Conservation (phyloP, 2,888 invertebrate genomes). For the Chymomyza caudatula region DNA sequence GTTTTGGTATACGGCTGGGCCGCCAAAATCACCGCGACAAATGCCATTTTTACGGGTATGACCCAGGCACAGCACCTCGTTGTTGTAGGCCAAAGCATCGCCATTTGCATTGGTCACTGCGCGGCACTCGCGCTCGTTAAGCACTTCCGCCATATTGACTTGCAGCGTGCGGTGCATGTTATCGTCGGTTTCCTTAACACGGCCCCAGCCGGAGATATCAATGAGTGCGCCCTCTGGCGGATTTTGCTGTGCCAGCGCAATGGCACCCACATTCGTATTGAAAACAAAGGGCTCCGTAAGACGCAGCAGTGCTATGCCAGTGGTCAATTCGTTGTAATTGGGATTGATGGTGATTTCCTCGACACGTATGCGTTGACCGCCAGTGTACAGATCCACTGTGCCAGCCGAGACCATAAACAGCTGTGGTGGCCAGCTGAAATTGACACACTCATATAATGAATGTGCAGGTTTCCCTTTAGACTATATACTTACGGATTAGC, state of each 20-base stretch:
- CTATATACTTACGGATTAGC: slow-evolving; percentile 66
- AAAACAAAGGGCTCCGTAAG: slow-evolving; percentile 45
- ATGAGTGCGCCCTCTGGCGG: slow-evolving; percentile 46
- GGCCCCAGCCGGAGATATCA: slow-evolving; percentile 73
- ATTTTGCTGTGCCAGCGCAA: slow-evolving; percentile 43
- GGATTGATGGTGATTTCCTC: slow-evolving; percentile 52
- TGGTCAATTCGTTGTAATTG: slow-evolving; percentile 51
- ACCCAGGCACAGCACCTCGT: slow-evolving; percentile 67
- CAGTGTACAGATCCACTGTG: slow-evolving; percentile 65
- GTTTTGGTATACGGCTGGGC: slow-evolving; percentile 65
- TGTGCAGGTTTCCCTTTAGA: background rate
- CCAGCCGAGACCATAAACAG: slow-evolving; percentile 71
- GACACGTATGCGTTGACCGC: slow-evolving; percentile 58
- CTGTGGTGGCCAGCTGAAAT: slow-evolving; percentile 60
- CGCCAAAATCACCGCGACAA: slow-evolving; percentile 74
- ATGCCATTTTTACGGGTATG: slow-evolving; percentile 67
- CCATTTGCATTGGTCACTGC: slow-evolving; percentile 7
- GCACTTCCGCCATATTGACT: slow-evolving; percentile 45
- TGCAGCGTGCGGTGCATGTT: slow-evolving; percentile 50
- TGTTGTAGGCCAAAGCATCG: slow-evolving; percentile 15
- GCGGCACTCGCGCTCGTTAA: slow-evolving; percentile 34
- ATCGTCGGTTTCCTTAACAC: slow-evolving; percentile 36
- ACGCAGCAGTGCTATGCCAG: slow-evolving; percentile 69
- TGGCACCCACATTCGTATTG: slow-evolving; percentile 42
- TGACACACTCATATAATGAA: background rate